Base-by-base conservation (phyloP, 2,888 invertebrate genomes). In the Cyclophora punctaria region DNA sequence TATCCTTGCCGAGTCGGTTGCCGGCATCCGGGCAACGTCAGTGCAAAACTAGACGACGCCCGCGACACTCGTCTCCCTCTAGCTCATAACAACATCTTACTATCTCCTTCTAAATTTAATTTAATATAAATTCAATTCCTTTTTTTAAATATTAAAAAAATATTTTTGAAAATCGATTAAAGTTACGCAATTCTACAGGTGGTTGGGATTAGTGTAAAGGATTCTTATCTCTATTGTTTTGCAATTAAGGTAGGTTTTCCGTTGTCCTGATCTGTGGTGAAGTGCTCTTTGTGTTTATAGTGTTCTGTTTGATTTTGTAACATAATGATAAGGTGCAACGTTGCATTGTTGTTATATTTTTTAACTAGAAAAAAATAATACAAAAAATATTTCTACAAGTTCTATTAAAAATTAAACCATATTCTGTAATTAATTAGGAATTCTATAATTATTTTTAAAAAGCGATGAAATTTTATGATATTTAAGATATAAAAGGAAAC, bases 181-280 rank as follows among this genome's bases (percentile, higher is more conserved):
- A 58, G 44, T 41, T 56, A 49, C 48, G 55, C 50, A 66, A 64
- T 63, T 63, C 70, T 65, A 71, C 70, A 71, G 70, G 70, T 71
- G 70, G 71, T 63, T 67, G 44, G 4, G 43, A 45, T 48, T 46
- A 35, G 44, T 37, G 46, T 52, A 51, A 34, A 56, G 53, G 48
- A 63, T 60, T 58, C 51, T 60, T 55, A 57, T 59, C 68, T 64
- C 55, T 69, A 59, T 50, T 42, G 0, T 6, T 46, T 51, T 34
- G 48, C 34, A 5, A 42, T 58, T 66, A 69, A 50, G 63, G 71
- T 62, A 61, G 57, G 51, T 50, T 62, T 58, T 66, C 58, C 57
- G 48, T 60, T 57, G 52, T 57, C 53, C 52, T 49, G 52, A 53
- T 59, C 47, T 64, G 44, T 44, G 44, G 42, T 47, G 49, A 51